Conservation (phyloP, 1,140 invertebrate species). For the Cylas formicarius region DNA sequence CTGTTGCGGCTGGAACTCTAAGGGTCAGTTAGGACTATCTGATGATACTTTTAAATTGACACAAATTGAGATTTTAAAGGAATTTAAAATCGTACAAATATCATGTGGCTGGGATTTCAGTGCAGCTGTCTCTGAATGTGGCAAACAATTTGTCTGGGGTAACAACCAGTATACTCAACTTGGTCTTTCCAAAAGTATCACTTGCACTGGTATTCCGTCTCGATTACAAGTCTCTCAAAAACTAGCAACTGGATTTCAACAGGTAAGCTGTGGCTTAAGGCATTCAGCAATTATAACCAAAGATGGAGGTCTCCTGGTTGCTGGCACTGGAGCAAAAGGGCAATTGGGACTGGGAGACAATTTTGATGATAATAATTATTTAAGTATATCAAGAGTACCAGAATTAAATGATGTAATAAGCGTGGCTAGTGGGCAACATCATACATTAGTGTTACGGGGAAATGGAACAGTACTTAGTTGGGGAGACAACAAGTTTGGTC, state of each 20-base stretch:
- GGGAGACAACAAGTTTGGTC: conserved; percentile 70
- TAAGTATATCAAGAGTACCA: conserved; percentile 48
- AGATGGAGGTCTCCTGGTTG: conserved; percentile 51
- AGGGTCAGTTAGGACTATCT: conserved; percentile 64
- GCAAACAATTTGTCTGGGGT: conserved; percentile 65
- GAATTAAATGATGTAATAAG: conserved; percentile 47
- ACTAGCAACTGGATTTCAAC: conserved; percentile 35
- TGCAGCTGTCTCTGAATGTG: conserved; percentile 55
- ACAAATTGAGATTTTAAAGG: conserved; percentile 48
- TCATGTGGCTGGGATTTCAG: conserved; percentile 68
- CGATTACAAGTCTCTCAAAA: conserved; percentile 40
- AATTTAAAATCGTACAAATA: conserved; percentile 51
- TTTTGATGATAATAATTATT: conserved; percentile 45
- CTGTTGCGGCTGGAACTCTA: conserved; percentile 82
- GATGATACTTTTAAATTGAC: conserved; percentile 48
- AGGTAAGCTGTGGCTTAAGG: conserved; percentile 55
- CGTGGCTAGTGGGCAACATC: conserved; percentile 65
- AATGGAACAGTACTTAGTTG: conserved; percentile 55
- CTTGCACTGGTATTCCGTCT: conserved; percentile 42
- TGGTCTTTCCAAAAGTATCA: conserved; percentile 50
- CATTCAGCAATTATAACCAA: conserved; percentile 62
- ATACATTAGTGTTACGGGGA: conserved; percentile 55
- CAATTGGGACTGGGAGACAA: conserved; percentile 54
- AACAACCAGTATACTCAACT: conserved; percentile 68
- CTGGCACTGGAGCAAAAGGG: conserved; percentile 56